These are phyloP conservation scores for Monarcha castaneiventris DNA, from an alignment of 2,113 vertebrate genomes.

Conservation along the genomic window DNA sequence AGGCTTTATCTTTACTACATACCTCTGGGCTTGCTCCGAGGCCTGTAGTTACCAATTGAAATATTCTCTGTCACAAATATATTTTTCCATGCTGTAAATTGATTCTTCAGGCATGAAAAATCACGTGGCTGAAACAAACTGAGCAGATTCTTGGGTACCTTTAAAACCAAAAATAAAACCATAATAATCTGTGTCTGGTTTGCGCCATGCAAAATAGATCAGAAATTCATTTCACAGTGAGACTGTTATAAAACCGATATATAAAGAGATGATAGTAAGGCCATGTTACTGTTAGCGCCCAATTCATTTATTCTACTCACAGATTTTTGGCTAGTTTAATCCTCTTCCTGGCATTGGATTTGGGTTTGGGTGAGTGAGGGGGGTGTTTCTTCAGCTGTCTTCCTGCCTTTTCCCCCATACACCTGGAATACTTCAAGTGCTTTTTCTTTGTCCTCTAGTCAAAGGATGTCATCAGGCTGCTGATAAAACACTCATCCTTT, in stretches of 20 bases:
- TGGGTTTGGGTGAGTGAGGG: not conserved
- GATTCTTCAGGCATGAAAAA: not conserved
- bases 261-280: not conserved
- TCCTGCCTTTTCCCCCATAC: not conserved
- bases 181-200: not conserved
- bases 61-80: not conserved
- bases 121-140: not conserved
- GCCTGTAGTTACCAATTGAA: not conserved
- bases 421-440: not conserved
- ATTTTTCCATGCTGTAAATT: slow-evolving; percentile 21
- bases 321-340: not conserved
- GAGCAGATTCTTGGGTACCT: not conserved
- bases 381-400: not conserved
- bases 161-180: not conserved
- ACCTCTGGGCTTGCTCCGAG: not conserved
- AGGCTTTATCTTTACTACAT: not conserved
- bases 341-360: not conserved
- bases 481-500: not conserved
- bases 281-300: not conserved
- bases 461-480: not conserved
- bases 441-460: not conserved
- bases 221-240: not conserved
- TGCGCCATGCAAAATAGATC: not conserved
- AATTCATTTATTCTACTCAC: not conserved
- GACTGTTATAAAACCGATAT: not conserved